Evolutionary conservation across 2,888 invertebrate genomes (phyloP).

Genomic region (Eupithecia exiguata): DNA sequence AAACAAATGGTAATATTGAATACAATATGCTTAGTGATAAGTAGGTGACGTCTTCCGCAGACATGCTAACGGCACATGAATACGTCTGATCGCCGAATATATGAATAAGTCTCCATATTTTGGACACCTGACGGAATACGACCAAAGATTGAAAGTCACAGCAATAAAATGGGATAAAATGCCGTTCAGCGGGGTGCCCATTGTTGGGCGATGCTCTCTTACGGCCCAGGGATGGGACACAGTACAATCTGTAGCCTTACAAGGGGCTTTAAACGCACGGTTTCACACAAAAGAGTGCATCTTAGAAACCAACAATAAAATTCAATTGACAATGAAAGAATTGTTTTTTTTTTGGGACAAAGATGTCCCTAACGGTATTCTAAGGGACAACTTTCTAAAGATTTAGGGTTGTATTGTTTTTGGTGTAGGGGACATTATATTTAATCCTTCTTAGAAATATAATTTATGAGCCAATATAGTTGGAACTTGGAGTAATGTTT

Average conservation of each 20-base stretch:
- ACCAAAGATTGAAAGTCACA: slow-evolving; percentile 59
- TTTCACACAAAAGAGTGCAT: slow-evolving; percentile 79
- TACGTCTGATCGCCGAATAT: slow-evolving; percentile 60
- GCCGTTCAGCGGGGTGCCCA: slow-evolving; percentile 73
- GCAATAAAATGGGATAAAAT: slow-evolving; percentile 76
- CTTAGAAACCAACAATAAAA: slow-evolving; percentile 82
- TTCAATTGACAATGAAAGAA: slow-evolving; percentile 81
- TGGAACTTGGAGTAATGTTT: background rate
- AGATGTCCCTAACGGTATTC: slow-evolving; percentile 74
- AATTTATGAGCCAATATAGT: slow-evolving; percentile 41
- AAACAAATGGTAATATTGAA: slow-evolving; percentile 46
- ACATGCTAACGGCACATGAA: slow-evolving; percentile 53
- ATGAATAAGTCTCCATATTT: slow-evolving; percentile 66
- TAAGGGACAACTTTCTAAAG: slow-evolving; percentile 73
- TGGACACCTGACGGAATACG: slow-evolving; percentile 73
- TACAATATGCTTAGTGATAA: slow-evolving; percentile 37
- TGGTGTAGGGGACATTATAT: slow-evolving; percentile 58
- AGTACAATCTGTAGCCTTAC: slow-evolving; percentile 63
- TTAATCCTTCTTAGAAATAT: slow-evolving; percentile 57
- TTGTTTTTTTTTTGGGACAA: slow-evolving; percentile 61
- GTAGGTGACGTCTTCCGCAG: slow-evolving; percentile 49
- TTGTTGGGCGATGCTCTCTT: slow-evolving; percentile 77
- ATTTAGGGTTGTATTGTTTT: slow-evolving; percentile 76
- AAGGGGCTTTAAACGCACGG: slow-evolving; percentile 81
- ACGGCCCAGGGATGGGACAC: slow-evolving; percentile 55